Conservation (phyloP, 2,888 invertebrate species). For the Euspilapteryx auroguttella region DNA sequence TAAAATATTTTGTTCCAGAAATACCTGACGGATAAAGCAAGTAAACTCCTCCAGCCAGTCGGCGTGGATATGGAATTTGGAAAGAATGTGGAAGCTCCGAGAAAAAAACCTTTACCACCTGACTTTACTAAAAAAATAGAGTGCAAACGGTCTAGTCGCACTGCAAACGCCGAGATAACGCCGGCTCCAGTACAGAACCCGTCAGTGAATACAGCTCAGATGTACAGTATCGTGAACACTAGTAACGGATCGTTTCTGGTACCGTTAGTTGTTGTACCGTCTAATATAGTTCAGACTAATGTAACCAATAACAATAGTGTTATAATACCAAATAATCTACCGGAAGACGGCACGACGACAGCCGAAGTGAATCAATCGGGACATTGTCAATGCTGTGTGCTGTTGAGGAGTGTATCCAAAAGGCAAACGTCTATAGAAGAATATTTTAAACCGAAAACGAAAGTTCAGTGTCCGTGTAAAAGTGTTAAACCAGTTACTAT, state of each 20-base stretch:
- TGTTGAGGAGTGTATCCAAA: slow-evolving; percentile 23
- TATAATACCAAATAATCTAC: no score
- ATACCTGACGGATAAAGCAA: neutral
- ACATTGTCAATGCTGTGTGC: slow-evolving; percentile 33
- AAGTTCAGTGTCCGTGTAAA: slow-evolving; percentile 21
- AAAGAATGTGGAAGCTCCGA: slow-evolving; percentile 7
- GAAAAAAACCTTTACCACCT: slow-evolving; percentile 23
- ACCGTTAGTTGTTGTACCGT: no score
- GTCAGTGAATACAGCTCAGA: neutral
- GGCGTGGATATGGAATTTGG: slow-evolving; percentile 21
- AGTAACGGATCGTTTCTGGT: slow-evolving; percentile 18
- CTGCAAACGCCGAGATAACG: neutral
- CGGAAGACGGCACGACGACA: no score
- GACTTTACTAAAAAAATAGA: slow-evolving; percentile 19
- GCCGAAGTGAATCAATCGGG: no score
- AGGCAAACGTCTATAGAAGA: slow-evolving; percentile 28
- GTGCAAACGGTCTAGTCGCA: no score
- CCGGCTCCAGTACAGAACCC: neutral
- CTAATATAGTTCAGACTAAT: no score
- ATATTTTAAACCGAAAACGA: slow-evolving; percentile 18
- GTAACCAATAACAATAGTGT: no score
- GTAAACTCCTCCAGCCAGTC: slow-evolving; percentile 10
- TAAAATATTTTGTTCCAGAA: no score
- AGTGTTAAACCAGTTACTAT: slow-evolving; percentile 19
- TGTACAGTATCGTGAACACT: slow-evolving; percentile 20